Percentiles rank a stretch among this genome's conserved stretches.
Conservation (phyloP, 2,113 vertebrate species). For the Bagarius yarrelli region DNA sequence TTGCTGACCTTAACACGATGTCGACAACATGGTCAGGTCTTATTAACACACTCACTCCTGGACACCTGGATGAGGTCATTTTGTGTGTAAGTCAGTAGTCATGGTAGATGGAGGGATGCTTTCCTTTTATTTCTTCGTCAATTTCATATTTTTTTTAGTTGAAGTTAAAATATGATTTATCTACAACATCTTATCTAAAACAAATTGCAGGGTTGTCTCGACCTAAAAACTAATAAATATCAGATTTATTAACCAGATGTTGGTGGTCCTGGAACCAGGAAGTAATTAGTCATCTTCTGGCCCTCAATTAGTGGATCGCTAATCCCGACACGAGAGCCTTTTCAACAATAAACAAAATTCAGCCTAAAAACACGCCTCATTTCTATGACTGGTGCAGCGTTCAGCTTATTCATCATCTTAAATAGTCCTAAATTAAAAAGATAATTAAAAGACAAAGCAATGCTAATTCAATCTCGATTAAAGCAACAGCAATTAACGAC, state of each 20-base stretch:
- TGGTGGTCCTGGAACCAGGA: not conserved
- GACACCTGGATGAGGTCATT: not conserved
- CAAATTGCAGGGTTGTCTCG: too few relatives aligned
- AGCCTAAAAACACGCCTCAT: not conserved
- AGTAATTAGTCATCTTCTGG: not conserved
- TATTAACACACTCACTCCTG: not conserved
- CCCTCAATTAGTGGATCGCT: not conserved
- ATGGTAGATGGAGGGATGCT: not conserved
- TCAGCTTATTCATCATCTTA: not conserved
- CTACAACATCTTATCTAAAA: too few relatives aligned
- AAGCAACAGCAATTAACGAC: constrained; percentile 4
- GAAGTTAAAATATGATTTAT: too few relatives aligned
- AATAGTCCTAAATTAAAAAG: not conserved
- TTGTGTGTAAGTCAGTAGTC: not conserved
- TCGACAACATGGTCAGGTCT: not conserved
- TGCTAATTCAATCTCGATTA: not conserved
- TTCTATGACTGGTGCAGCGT: not conserved
- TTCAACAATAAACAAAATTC: not conserved
- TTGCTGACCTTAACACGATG: not conserved
- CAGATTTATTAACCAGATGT: too few relatives aligned
- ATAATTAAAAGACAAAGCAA: constrained; percentile 5
- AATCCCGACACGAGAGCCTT: not conserved
- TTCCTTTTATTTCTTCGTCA: not conserved
- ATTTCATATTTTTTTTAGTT: too few relatives aligned
- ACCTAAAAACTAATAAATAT: too few relatives aligned